Percentiles rank a stretch among this genome's conserved stretches.
Conservation (phyloP, 2,888 invertebrate genomes). For the Xylota segnis region DNA sequence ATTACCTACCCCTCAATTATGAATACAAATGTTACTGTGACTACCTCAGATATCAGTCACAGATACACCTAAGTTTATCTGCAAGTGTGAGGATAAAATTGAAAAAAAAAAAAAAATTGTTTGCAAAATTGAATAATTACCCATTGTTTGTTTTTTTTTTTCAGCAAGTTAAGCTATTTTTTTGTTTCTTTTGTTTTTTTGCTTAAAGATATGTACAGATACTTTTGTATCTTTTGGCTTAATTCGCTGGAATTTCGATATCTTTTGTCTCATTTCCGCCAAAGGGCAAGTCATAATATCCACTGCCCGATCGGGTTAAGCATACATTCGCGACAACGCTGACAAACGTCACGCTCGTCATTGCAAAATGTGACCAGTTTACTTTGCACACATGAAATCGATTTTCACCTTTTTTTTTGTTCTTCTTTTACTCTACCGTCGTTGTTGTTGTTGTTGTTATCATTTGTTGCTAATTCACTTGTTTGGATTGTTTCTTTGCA, state of each 20-base stretch:
- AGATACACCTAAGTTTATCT: neutral
- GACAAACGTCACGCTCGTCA: conserved; percentile 55
- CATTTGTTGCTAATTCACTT: conserved; percentile 73
- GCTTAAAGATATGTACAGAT: neutral
- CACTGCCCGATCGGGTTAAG: conserved; percentile 3
- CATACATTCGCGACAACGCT: conserved; percentile 13
- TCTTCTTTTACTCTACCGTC: neutral
- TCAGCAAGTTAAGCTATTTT: conserved; percentile 25
- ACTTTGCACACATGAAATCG: conserved; percentile 54
- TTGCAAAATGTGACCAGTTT: conserved; percentile 59
- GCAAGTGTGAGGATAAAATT: neutral
- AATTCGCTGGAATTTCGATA: conserved; percentile 56
- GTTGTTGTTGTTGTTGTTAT: conserved; percentile 27
- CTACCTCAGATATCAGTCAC: neutral
- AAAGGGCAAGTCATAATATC: conserved; percentile 38
- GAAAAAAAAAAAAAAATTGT: no score
- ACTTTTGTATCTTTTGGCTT: conserved; percentile 38
- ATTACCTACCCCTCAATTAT: conserved; percentile 13
- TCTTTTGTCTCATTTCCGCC: conserved; percentile 39
- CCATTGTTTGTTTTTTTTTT: conserved; percentile 27
- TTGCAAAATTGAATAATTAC: conserved; percentile 41
- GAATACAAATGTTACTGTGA: neutral
- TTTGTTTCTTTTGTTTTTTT: no score
- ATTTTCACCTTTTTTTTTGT: conserved; percentile 43
- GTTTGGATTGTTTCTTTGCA: conserved; percentile 63